A percentile compares a stretch with the other conserved stretches of the same genome.
phyloP scores from a whole-genome alignment of 2,888 invertebrate species.

The Platycheirus rosarum region DNA sequence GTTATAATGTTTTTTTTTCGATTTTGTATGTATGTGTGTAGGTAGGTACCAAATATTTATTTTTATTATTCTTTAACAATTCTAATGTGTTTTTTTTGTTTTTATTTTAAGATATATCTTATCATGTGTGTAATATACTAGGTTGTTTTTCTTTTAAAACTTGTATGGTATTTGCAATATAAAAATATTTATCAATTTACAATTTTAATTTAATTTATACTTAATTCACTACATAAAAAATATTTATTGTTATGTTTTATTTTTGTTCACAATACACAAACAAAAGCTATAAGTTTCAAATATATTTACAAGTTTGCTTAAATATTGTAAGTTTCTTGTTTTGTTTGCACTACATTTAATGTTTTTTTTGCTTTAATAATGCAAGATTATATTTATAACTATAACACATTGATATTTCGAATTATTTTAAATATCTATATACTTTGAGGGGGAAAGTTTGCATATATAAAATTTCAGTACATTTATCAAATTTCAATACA shows the following conservation, averaged over 20 bases:
- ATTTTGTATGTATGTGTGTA: slow-evolving; percentile 56
- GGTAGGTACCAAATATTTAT: slow-evolving; percentile 57
- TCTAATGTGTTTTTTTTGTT: slow-evolving; percentile 45
- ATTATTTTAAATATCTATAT: slow-evolving; percentile 44
- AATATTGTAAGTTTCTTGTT: slow-evolving; percentile 17
- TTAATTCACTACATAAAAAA: slow-evolving; percentile 74
- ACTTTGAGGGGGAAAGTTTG: slow-evolving; percentile 55
- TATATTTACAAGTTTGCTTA: slow-evolving; percentile 58
- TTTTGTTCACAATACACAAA: slow-evolving; percentile 70
- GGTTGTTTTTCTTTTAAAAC: slow-evolving; percentile 44
- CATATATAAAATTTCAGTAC: slow-evolving; percentile 73
- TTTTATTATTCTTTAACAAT: slow-evolving; percentile 50
- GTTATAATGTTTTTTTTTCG: slow-evolving; percentile 55
- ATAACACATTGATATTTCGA: slow-evolving; percentile 69
- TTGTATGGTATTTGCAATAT: slow-evolving; percentile 71
- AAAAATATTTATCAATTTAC: slow-evolving; percentile 73
- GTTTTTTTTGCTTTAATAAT: slow-evolving; percentile 34
- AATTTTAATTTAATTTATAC: slow-evolving; percentile 65
- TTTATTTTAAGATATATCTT: slow-evolving; percentile 14
- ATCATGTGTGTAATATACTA: slow-evolving; percentile 53
- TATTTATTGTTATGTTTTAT: slow-evolving; percentile 68
- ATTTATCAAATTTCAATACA: slow-evolving; percentile 43
- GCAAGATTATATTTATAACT: slow-evolving; percentile 34
- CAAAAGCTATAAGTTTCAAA: slow-evolving; percentile 72
- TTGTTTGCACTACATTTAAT: slow-evolving; percentile 68